A percentile compares a stretch with the other conserved stretches of the same genome.
These are phyloP conservation scores for Empidonax alnorum DNA, from an alignment of 2,113 vertebrate genomes.

Conservation along the genomic window DNA sequence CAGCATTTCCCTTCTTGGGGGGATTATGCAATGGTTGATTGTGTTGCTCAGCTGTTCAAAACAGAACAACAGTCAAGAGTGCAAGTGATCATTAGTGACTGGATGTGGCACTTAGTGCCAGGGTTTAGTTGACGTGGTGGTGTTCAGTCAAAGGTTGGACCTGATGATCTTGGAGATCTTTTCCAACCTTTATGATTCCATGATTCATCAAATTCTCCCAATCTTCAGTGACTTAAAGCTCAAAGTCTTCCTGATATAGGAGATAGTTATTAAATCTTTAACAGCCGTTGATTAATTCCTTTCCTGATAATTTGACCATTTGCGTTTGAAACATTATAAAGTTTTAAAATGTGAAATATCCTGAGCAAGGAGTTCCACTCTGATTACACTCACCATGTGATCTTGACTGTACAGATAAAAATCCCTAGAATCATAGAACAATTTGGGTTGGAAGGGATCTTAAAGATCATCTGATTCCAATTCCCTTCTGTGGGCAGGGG, in stretches of 20 bases:
- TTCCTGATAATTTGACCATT: not conserved
- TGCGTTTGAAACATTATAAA: not conserved
- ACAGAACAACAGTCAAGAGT: not conserved
- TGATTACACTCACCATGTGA: not conserved
- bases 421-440: not conserved
- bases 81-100: not conserved
- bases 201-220: not conserved
- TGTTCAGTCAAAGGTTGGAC: not conserved
- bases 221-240: not conserved
- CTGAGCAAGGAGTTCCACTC: not conserved
- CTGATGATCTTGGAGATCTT: not conserved
- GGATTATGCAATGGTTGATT: not conserved
- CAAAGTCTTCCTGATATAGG: not conserved
- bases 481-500: fast-evolving
- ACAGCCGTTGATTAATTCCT: not conserved
- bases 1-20: not conserved
- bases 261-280: not conserved
- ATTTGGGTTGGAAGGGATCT: not conserved
- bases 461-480: not conserved
- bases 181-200: not conserved
- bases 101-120: not conserved
- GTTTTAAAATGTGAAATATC: not conserved
- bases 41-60: not conserved
- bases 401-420: not conserved
- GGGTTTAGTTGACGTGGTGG: not conserved